Evolutionary conservation across 2,113 vertebrate species (phyloP).

Genomic region (Coturnix japonica): DNA sequence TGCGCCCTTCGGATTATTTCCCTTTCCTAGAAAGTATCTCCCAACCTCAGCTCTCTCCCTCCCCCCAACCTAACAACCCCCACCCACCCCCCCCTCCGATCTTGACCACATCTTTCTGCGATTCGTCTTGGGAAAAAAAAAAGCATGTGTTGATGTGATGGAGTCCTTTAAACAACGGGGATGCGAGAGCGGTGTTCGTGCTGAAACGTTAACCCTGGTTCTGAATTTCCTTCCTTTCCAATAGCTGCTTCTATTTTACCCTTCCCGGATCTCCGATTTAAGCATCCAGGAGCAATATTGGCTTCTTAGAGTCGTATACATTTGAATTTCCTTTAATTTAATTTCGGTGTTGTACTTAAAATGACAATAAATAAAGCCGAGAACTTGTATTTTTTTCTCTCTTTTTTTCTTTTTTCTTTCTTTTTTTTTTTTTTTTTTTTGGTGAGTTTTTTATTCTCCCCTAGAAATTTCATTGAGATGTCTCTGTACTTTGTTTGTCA

Average conservation of each 20-base stretch:
- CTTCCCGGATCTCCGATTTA: conserved; percentile 23
- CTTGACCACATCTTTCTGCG: conserved; percentile 28
- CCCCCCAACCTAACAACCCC: neutral
- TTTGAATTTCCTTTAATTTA: conserved; percentile 62
- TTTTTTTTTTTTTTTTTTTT: conserved; percentile 48
- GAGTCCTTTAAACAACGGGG: conserved; percentile 56
- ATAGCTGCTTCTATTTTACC: conserved; percentile 33
- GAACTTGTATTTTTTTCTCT: conserved; percentile 64
- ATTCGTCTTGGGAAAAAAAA: conserved; percentile 8
- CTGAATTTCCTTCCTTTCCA: conserved; percentile 60
- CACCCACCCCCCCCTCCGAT: neutral
- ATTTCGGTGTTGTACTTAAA: conserved; percentile 66
- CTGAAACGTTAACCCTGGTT: conserved; percentile 57
- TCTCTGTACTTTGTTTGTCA: conserved; percentile 84
- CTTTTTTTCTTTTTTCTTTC: conserved; percentile 69
- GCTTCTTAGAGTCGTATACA: conserved; percentile 8
- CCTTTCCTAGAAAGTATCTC: conserved; percentile 61
- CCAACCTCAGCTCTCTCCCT: conserved; percentile 11
- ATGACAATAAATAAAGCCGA: conserved; percentile 62
- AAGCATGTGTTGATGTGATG: conserved; percentile 61
- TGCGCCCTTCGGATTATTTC: conserved; percentile 39
- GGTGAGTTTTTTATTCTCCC: conserved; percentile 74
- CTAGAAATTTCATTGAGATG: conserved; percentile 86
- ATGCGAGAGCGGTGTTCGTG: conserved; percentile 37
- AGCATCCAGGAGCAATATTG: neutral